These are phyloP conservation scores for Elaphurus davidianus DNA, from an alignment of 2,113 vertebrate genomes.

Conservation along the genomic window DNA sequence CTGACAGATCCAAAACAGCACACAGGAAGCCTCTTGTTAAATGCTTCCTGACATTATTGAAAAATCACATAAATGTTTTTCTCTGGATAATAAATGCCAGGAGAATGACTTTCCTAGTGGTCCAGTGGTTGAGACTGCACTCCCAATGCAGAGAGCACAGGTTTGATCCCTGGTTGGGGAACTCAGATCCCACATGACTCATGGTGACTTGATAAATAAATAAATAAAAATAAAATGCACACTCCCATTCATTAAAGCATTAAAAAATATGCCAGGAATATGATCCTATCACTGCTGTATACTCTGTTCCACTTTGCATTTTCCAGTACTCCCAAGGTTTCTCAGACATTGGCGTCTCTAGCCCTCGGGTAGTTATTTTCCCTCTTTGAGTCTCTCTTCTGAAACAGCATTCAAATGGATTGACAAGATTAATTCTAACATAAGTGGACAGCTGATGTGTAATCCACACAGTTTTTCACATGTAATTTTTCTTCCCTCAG, in stretches of 20 bases:
- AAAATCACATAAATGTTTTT: not conserved
- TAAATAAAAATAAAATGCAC: not conserved
- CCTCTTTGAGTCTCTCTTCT: not conserved
- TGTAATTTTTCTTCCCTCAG: not conserved
- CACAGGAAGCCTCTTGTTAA: no score
- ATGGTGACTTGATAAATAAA: not conserved
- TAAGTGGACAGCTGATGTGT: not conserved
- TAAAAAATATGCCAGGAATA: not conserved
- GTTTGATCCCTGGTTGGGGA: not conserved
- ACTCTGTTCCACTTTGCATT: not conserved
- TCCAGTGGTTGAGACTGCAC: not conserved
- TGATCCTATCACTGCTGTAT: not conserved
- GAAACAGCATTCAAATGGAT: not conserved
- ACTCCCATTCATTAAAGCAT: not conserved
- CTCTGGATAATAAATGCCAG: not conserved
- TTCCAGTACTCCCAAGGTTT: not conserved
- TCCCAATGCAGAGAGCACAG: not conserved
- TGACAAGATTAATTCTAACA: not conserved
- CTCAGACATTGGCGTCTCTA: not conserved
- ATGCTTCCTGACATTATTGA: not conserved
- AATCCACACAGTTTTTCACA: not conserved
- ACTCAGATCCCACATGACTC: not conserved
- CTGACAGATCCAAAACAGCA: no score
- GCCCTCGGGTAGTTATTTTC: not conserved
- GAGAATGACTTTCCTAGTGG: not conserved